Evolutionary conservation across 1,140 invertebrate species (phyloP).

Genomic region (Prorops nasuta): DNA sequence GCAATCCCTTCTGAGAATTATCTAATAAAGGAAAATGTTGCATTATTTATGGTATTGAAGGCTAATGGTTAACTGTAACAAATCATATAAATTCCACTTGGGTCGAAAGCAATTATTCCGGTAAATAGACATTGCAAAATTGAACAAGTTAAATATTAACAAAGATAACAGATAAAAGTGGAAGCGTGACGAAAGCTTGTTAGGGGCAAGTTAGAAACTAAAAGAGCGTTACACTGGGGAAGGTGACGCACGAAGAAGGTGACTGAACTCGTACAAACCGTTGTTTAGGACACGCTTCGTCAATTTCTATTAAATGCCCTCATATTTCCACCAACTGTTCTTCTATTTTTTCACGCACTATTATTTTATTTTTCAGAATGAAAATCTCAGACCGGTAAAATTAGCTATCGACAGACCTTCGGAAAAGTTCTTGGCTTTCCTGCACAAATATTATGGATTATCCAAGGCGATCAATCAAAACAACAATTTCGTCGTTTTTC

Average conservation of each 20-base stretch:
- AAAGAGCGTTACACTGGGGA: slow-evolving; percentile 23
- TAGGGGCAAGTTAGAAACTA: slow-evolving; percentile 12
- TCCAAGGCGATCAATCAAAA: slow-evolving; percentile 72
- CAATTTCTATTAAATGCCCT: not conserved
- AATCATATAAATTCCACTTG: too few relatives aligned
- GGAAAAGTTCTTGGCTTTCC: slow-evolving; percentile 79
- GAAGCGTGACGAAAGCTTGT: slow-evolving; percentile 25
- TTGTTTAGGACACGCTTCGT: slow-evolving; percentile 10
- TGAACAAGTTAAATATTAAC: too few relatives aligned
- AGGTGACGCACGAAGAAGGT: slow-evolving; percentile 22
- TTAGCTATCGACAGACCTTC: slow-evolving; percentile 90
- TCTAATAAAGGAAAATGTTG: too few relatives aligned
- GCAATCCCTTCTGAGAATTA: too few relatives aligned
- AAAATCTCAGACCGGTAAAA: slow-evolving; percentile 67
- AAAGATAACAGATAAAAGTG: too few relatives aligned
- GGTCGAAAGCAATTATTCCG: too few relatives aligned
- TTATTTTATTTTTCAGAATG: slow-evolving; percentile 59
- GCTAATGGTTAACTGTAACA: too few relatives aligned
- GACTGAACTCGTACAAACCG: slow-evolving; percentile 25
- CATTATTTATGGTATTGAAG: too few relatives aligned
- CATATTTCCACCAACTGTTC: too few relatives aligned
- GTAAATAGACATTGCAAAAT: too few relatives aligned
- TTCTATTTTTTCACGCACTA: not conserved
- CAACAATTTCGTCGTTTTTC: slow-evolving; percentile 87
- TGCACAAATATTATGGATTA: slow-evolving; percentile 80